These are phyloP conservation scores for Otis tarda DNA, from an alignment of 2,113 vertebrate species.

Conservation along the genomic window DNA sequence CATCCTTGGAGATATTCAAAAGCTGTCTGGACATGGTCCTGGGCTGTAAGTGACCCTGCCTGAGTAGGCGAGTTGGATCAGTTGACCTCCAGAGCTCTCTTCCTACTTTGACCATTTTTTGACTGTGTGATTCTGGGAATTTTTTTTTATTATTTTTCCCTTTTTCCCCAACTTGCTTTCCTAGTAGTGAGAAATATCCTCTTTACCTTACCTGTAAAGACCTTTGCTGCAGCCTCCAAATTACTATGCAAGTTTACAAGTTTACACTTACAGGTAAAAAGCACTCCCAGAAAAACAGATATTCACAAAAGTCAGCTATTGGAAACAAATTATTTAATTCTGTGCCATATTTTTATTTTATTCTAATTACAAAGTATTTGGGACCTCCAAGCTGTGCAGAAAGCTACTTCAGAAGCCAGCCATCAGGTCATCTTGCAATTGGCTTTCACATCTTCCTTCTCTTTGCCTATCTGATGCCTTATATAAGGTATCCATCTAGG, in stretches of 20 bases:
- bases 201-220: not conserved
- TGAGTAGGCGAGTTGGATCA: not conserved
- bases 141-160: not conserved
- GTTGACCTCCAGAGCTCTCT: not conserved
- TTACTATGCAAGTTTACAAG: not conserved
- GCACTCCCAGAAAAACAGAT: not conserved
- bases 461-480: not conserved
- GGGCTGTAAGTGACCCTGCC: not conserved
- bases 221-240: not conserved
- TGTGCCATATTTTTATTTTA: not conserved
- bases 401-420: not conserved
- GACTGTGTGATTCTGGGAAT: not conserved
- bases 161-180: not conserved
- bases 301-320: not conserved
- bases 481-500: not conserved
- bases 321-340: not conserved
- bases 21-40: not conserved
- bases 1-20: not conserved
- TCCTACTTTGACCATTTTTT: not conserved
- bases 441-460: not conserved
- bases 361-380: not conserved
- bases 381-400: not conserved
- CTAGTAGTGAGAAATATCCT: not conserved
- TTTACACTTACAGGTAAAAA: not conserved
- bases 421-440: not conserved